Percentiles rank a stretch among this genome's conserved stretches.
Conservation (phyloP, 2,888 invertebrate species). For the Mycalesis mineus region DNA sequence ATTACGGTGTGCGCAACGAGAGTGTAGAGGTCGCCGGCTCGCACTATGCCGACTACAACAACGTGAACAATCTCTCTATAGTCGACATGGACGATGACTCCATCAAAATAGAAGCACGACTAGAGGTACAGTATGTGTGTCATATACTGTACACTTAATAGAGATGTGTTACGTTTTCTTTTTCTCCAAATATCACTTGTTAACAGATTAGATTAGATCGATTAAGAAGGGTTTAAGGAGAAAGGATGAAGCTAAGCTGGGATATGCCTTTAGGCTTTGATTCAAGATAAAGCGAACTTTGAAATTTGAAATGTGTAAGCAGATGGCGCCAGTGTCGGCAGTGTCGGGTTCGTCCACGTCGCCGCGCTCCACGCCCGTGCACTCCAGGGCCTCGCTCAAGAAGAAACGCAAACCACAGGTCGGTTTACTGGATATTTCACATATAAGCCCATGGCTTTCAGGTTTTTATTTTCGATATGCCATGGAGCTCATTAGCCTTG, state of each 20-base stretch:
- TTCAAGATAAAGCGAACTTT: no score
- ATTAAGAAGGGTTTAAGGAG: no score
- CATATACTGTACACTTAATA: no score
- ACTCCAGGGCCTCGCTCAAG: constrained; percentile 59
- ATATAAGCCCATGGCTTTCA: no score
- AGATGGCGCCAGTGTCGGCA: constrained; percentile 28
- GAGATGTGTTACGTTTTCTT: no score
- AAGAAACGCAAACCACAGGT: constrained; percentile 70
- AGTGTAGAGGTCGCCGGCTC: constrained; percentile 9
- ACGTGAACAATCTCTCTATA: constrained; percentile 64
- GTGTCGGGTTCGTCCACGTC: constrained; percentile 48
- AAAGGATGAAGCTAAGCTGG: no score
- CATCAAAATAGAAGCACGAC: constrained; percentile 64
- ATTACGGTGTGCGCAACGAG: not conserved
- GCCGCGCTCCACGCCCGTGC: constrained; percentile 75
- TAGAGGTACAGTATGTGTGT: constrained; percentile 55
- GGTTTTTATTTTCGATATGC: no score
- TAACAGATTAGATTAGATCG: no score
- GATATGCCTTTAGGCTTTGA: no score
- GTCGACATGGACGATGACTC: constrained; percentile 72
- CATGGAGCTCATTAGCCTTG: no score
- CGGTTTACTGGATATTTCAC: not conserved
- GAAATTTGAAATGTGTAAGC: not conserved
- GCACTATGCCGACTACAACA: constrained; percentile 33
- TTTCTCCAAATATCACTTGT: no score